phyloP scores from a whole-genome alignment of 2,797 vertebrate species.

The Sebastes iracundus region DNA sequence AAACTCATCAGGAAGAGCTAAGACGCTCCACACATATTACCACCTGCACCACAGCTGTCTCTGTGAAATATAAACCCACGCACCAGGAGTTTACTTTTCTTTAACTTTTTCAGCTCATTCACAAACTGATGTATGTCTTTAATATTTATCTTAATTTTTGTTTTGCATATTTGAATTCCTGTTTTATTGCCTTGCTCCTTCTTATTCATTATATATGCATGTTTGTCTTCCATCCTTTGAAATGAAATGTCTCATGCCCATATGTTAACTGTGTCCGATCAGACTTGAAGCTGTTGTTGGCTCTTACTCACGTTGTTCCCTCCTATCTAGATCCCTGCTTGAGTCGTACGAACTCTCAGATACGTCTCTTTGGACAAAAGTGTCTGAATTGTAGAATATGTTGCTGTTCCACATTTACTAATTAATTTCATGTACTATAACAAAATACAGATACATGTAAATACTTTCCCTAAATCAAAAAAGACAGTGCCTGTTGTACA shows the following conservation, averaged over 20 bases:
- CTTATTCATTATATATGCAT: neutral
- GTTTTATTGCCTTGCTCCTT: neutral
- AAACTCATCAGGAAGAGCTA: neutral
- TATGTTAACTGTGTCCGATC: too few species aligned
- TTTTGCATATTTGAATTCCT: neutral
- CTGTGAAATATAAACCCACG: neutral
- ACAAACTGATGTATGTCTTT: neutral
- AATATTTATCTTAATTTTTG: neutral
- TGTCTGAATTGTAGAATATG: too few species aligned
- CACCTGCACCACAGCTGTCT: constrained; percentile 11
- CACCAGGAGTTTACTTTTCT: neutral
- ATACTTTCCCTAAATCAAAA: neutral
- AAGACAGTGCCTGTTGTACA: neutral
- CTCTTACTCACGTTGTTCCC: too few species aligned
- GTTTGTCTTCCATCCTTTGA: neutral
- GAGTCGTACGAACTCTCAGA: too few species aligned
- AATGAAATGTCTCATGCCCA: too few species aligned
- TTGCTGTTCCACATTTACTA: too few species aligned
- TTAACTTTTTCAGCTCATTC: neutral
- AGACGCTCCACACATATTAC: neutral
- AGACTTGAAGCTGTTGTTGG: too few species aligned
- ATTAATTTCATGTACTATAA: too few species aligned
- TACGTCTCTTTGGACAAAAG: too few species aligned
- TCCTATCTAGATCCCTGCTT: too few species aligned
- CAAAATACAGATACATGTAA: too few species aligned